Evolutionary conservation across 2,888 invertebrate genomes (phyloP), one percentile per base, ranked within the genome.

Genomic region (Yponomeuta evonymella): DNA sequence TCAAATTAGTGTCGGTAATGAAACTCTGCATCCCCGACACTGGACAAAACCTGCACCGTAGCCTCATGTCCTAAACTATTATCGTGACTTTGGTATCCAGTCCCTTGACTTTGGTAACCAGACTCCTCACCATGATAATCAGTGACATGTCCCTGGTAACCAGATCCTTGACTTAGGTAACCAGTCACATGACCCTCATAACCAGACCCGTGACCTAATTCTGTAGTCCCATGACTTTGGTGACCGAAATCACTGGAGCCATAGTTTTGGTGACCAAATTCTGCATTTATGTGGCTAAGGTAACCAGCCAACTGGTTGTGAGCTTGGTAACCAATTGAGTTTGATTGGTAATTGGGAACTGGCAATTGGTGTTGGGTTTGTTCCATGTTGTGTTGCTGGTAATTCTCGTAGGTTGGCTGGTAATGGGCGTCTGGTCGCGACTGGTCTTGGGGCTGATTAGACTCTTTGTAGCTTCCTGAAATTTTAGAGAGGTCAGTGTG

Each of bases 401-500:
- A 72, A 43, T 72, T 71, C 4, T 71, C 75, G 71, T 76, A 74
- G 15, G 71, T 74, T 15, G 75, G 72, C 30, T 76, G 75, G 30
- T 75, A 73, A 63, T 78, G 78, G 30, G 36, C 8, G 10, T 15
- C 65, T 2, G 30, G n/a, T 36, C n/a, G 15, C 33, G 69, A 43
- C 43, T 71, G 69, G 2, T 2, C n/a, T 58, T 66, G 12, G 58
- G 51, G 36, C 62, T 70, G 66, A 2, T 69, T 2, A 36, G 68
- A 68, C 10, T 78, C 76, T 67, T 73, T 76, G 74, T 85, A 84
- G 70, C 80, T 76, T 67, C 84, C 85, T 84, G 76, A 0, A 77
- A 77, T 29, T 30, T 23, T 29, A 23, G 64, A 30, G 11, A 48
- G 9, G 9, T 15, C 30, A 67, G 6, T 15, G 12, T 43, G 8